Evolutionary conservation across 1,140 invertebrate species (phyloP).

Genomic region (Drosophila pseudoobscura): DNA sequence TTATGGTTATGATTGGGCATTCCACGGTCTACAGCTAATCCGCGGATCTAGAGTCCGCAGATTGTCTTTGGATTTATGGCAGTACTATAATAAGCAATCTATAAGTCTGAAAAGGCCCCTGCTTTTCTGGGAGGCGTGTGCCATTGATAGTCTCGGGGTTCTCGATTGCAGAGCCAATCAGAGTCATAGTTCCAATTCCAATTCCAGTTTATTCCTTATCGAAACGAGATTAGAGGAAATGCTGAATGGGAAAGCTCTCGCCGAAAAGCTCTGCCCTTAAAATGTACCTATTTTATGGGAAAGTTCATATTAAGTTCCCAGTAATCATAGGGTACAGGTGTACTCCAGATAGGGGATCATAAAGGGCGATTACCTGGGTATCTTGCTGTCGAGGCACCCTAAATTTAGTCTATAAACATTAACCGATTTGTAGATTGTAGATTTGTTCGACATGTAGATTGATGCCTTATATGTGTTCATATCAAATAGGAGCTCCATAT

Average conservation of each 20-base stretch:
- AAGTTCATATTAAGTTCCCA: no score
- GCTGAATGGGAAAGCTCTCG: background rate
- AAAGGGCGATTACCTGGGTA: no score
- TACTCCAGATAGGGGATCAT: no score
- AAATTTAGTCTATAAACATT: no score
- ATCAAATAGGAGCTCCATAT: no score
- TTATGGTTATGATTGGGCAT: conserved; percentile 26
- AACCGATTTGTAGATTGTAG: no score
- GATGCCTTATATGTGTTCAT: no score
- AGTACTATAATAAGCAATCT: conserved; percentile 9
- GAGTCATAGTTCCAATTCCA: conserved; percentile 11
- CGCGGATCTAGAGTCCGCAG: background rate
- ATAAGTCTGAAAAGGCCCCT: conserved; percentile 14
- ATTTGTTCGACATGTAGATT: no score
- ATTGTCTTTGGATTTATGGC: conserved; percentile 31
- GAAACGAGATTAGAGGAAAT: background rate
- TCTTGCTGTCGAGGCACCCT: no score
- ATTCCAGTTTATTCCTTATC: conserved; percentile 20
- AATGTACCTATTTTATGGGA: no score
- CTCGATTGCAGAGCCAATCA: conserved; percentile 21
- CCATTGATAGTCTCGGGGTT: conserved; percentile 16
- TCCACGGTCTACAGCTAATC: background rate
- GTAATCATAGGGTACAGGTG: no score
- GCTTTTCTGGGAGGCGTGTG: conserved; percentile 31
- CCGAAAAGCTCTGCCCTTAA: conserved; percentile 11